Conservation (phyloP, 2,113 vertebrate species). For the Pycnonotus jocosus region DNA sequence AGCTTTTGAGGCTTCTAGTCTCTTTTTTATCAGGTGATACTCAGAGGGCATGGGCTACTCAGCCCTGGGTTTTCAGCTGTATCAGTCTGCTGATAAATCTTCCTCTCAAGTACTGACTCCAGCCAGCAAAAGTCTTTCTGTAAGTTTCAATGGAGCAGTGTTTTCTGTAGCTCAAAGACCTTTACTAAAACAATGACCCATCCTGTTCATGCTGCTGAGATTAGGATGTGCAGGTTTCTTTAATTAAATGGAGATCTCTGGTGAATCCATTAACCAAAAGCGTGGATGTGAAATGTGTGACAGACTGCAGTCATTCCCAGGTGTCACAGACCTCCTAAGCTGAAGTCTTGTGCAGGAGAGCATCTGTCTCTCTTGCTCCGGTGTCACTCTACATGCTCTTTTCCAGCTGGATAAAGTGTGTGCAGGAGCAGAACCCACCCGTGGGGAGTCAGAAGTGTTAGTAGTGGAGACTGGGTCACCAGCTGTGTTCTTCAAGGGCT, state of each 20-base stretch:
- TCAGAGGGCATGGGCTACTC: background rate
- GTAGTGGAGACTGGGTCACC: background rate
- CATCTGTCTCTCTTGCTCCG: background rate
- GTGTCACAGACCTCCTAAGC: background rate
- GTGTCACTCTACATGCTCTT: background rate
- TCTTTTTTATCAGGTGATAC: background rate
- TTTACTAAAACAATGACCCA: background rate
- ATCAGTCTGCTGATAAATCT: fast-evolving
- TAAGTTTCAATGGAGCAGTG: background rate
- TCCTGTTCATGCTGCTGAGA: background rate
- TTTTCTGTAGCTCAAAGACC: background rate
- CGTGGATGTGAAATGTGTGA: background rate
- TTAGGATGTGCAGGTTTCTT: background rate
- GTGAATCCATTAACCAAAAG: background rate
- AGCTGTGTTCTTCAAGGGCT: background rate
- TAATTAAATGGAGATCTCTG: background rate
- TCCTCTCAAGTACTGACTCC: background rate
- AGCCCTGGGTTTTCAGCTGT: background rate
- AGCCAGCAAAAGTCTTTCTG: background rate
- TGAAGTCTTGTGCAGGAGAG: background rate
- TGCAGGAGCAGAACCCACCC: background rate
- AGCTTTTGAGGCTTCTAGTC: background rate
- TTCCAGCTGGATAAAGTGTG: background rate
- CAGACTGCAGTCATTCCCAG: background rate
- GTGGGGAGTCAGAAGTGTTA: background rate